Conservation (phyloP, 2,113 vertebrate species). For the Mustela lutreola region DNA sequence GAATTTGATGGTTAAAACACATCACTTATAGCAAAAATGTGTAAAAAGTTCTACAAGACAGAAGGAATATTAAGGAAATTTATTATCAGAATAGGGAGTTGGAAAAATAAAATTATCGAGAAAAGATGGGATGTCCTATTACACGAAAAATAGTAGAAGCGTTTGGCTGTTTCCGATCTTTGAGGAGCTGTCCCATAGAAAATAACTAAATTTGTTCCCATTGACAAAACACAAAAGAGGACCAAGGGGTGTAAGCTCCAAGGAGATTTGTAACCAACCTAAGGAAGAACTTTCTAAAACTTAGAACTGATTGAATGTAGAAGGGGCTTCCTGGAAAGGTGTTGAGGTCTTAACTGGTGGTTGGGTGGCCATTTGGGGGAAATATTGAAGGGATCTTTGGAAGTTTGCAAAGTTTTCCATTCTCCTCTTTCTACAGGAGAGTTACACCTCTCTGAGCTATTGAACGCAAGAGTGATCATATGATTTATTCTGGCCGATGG, state of each 20-base stretch:
- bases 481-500: background rate
- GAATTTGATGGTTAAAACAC: conserved; percentile 47
- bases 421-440: background rate
- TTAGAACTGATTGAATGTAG: background rate
- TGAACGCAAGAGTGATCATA: background rate
- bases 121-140: background rate
- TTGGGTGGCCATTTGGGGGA: background rate
- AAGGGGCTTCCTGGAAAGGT: background rate
- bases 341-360: background rate
- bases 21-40: conserved; percentile 19
- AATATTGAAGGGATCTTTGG: background rate
- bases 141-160: background rate
- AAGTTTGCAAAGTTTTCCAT: background rate
- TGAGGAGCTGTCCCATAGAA: background rate
- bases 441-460: background rate
- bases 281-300: background rate
- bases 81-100: background rate
- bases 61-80: conserved; percentile 55
- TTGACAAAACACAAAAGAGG: background rate
- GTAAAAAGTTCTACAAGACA: conserved; percentile 55
- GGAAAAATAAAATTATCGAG: background rate
- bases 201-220: background rate
- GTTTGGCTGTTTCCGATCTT: background rate
- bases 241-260: background rate
- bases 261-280: background rate